Evolutionary conservation across 1,140 invertebrate species (phyloP).

Genomic region (Procambarus clarkii): DNA sequence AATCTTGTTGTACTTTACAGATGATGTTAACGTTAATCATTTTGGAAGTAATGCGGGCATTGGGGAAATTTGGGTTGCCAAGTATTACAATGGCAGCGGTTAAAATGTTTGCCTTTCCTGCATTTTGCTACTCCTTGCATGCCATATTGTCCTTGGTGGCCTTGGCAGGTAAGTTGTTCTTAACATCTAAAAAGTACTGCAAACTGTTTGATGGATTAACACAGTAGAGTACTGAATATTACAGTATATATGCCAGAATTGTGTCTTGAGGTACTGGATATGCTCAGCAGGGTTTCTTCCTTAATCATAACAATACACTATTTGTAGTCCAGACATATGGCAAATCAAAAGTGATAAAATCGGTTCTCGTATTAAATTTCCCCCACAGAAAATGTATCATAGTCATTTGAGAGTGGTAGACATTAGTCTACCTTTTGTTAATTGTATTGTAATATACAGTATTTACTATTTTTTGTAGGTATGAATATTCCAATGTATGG

Average conservation of each 20-base stretch:
- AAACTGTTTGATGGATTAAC: no score
- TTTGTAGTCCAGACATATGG: no score
- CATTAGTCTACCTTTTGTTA: neutral
- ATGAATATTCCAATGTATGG: conserved; percentile 80
- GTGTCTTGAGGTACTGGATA: no score
- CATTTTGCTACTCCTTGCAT: conserved; percentile 60
- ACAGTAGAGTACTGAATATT: no score
- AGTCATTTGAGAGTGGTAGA: no score
- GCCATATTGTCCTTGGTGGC: conserved; percentile 64
- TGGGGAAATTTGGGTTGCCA: conserved; percentile 73
- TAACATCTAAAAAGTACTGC: no score
- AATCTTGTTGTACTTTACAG: conserved; percentile 31
- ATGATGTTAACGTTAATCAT: conserved; percentile 76
- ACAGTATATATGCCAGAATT: no score
- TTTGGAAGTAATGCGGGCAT: conserved; percentile 70
- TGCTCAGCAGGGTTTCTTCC: no score
- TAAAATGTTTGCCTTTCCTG: conserved; percentile 47
- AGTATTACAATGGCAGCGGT: conserved; percentile 28
- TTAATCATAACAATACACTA: no score
- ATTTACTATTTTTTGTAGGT: conserved; percentile 62
- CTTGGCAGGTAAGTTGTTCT: conserved; percentile 53
- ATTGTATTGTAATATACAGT: neutral
- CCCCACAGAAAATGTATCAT: no score
- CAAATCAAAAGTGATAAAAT: no score
- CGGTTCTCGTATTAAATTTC: no score